Percentiles rank a stretch among this genome's conserved stretches.
Conservation (phyloP, 2,888 invertebrate species). For the Mythimna albipuncta region DNA sequence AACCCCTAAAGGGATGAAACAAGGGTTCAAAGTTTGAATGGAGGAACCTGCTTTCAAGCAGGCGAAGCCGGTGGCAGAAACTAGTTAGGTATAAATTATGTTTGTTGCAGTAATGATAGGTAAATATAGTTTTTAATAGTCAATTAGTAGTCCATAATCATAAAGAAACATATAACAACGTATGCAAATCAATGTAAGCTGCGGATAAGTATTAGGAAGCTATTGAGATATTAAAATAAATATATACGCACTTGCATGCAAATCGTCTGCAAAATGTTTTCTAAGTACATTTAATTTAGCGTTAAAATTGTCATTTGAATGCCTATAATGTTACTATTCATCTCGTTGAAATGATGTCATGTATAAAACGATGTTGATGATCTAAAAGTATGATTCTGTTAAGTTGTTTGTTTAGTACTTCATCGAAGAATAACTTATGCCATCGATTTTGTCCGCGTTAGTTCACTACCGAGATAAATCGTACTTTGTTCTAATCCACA, state of each 20-base stretch:
- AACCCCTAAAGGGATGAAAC: no score
- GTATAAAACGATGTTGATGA: constrained; percentile 54
- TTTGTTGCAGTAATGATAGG: not conserved
- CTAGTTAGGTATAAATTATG: not conserved
- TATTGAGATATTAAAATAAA: constrained; percentile 39
- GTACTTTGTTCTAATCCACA: no score
- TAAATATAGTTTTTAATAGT: constrained; percentile 1
- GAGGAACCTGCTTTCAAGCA: no score
- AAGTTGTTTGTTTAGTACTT: constrained; percentile 51
- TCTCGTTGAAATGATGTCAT: constrained; percentile 62
- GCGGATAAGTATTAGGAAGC: constrained; percentile 21
- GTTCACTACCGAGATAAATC: no score
- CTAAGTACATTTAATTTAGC: constrained; percentile 27
- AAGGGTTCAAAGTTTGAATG: no score
- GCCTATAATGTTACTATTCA: constrained; percentile 37
- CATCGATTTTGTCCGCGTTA: not conserved
- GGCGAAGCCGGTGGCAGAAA: no score
- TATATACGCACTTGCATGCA: constrained; percentile 46
- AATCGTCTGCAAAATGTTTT: constrained; percentile 34
- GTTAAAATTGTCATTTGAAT: constrained; percentile 30
- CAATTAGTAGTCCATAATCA: constrained; percentile 30
- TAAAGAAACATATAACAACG: constrained; percentile 10
- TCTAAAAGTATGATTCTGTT: constrained; percentile 52
- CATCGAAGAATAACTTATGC: constrained; percentile 4
- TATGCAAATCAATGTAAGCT: constrained; percentile 26